Base-by-base conservation (phyloP, 2,113 vertebrate species). In the Sylvietta virens region DNA sequence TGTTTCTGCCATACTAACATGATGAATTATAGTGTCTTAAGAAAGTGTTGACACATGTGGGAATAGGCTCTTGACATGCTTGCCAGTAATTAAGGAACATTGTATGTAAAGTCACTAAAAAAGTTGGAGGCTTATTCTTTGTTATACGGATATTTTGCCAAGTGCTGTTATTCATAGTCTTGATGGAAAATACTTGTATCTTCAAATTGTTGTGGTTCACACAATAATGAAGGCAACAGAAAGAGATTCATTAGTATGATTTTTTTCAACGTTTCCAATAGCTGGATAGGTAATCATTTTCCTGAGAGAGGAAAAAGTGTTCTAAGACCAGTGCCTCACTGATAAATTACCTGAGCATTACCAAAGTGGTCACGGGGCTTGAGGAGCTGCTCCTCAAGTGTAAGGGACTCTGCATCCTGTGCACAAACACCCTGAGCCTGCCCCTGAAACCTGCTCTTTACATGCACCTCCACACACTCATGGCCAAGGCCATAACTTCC, bases 11-110 rank as follows among this genome's bases (percentile, higher is more conserved):
- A 96, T 95, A 96, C 96, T 92, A 97, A 97, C 96, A 95, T 98
- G 97, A 98, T 97, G 96, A 98, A 97, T 98, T 98, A 97, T 96
- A 96, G 96, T 93, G 92, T 97, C 97, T 98, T 98, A 98, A 97
- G 97, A 88, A 98, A 98, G 97, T 98, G 98, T 97, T 98, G 97
- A 98, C 97, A 98, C 96, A 82, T 97, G 95, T 96, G 97, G 97
- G 97, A 98, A 97, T 97, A 97, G 81, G 88, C 81, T 97, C 90
- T 94, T 97, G 94, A 97, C 96, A 97, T 94, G 60, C 96, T 97
- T 98, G 97, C 98, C 97, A 97, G 97, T 97, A 98, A 98, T 98
- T 97, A 98, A 98, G 95, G 97, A 96, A 95, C 96, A 98, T 97
- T 97, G 97, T 98, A 97, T 97, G 97, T 97, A 98, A 97, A 98